Evolutionary conservation across 2,797 vertebrate genomes (phyloP).

Genomic region (Sebastes iracundus): DNA sequence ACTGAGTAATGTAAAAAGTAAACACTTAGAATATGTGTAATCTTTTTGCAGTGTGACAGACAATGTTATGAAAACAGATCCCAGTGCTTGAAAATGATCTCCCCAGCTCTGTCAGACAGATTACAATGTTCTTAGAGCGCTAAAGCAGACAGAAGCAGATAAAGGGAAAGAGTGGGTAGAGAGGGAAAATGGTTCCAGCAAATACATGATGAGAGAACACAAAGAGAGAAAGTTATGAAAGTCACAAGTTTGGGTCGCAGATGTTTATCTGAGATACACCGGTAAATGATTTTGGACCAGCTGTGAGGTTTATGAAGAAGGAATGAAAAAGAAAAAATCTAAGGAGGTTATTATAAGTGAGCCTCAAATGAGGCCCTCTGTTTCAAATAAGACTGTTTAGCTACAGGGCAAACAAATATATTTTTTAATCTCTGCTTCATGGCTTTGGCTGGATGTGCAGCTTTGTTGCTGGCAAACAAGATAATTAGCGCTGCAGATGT

Average conservation of each 20-base stretch:
- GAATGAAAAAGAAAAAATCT: constrained; percentile 40
- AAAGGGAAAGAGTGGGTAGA: background rate
- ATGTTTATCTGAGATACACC: constrained; percentile 39
- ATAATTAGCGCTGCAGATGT: constrained; percentile 9
- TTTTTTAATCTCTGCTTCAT: background rate
- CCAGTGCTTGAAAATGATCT: constrained; percentile 7
- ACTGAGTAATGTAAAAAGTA: background rate
- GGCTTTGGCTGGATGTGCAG: background rate
- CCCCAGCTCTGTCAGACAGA: constrained; percentile 14
- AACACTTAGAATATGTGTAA: constrained; percentile 11
- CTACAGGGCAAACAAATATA: background rate
- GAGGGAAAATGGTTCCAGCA: background rate
- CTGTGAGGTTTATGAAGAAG: constrained; percentile 24
- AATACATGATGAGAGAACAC: background rate
- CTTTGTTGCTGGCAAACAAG: background rate
- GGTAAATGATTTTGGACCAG: constrained; percentile 18
- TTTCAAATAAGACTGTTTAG: constrained; percentile 40
- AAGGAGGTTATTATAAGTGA: background rate
- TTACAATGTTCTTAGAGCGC: background rate
- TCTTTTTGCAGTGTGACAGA: background rate
- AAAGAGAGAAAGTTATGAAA: constrained; percentile 11
- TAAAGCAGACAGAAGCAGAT: background rate
- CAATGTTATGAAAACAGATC: constrained; percentile 10
- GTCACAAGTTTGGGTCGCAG: constrained; percentile 41
- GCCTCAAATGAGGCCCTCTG: background rate